These are phyloP conservation scores for Plectrocnemia conspersa DNA, from an alignment of 1,140 invertebrate species.

Conservation along the genomic window DNA sequence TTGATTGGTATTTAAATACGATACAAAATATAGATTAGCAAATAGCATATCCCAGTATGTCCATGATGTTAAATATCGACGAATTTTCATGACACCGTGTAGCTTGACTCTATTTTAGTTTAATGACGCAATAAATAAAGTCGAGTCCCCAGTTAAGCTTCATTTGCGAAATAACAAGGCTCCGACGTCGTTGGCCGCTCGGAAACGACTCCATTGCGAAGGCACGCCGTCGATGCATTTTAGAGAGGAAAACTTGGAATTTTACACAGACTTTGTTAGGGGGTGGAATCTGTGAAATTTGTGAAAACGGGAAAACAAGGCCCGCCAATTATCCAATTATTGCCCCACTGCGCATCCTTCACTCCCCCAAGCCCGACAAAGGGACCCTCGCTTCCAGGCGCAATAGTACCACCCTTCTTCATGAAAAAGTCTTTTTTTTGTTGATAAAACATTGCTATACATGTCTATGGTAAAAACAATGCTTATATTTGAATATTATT, in stretches of 20 bases:
- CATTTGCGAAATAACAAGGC: conserved; percentile 6
- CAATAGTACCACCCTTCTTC: too few species aligned
- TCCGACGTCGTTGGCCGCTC: background rate
- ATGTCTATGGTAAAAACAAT: too few species aligned
- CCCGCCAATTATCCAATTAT: conserved; percentile 33
- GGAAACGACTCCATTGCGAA: conserved; percentile 1
- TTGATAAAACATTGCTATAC: too few species aligned
- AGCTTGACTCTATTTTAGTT: background rate
- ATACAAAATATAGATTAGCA: too few species aligned
- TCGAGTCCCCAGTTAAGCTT: background rate
- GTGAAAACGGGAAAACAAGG: conserved; percentile 18
- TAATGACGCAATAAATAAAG: background rate
- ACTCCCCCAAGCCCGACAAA: background rate
- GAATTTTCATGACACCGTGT: background rate
- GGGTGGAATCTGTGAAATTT: background rate
- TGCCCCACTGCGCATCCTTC: conserved; percentile 10
- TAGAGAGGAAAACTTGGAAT: conserved; percentile 1
- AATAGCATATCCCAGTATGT: too few species aligned
- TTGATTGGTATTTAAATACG: too few species aligned
- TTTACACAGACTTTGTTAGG: background rate
- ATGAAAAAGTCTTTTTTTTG: too few species aligned
- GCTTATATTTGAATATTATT: too few species aligned
- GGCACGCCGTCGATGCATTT: conserved; percentile 3
- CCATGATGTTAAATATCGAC: too few species aligned
- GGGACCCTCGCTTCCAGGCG: too few species aligned